Base-by-base conservation (phyloP, 2,797 vertebrate genomes). In the Limnodromus scolopaceus region DNA sequence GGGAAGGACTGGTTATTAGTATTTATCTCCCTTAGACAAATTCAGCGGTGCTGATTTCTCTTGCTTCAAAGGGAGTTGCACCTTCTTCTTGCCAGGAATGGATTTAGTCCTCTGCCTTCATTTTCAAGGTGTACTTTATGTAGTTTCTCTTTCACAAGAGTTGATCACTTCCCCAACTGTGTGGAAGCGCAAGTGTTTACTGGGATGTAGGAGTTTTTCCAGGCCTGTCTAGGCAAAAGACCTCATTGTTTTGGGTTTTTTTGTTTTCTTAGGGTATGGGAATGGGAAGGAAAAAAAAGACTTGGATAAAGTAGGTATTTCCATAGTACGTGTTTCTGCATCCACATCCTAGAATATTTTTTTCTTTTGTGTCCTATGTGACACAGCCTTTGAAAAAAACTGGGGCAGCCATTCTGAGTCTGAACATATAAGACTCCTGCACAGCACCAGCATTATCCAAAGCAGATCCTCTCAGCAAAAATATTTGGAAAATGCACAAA, bases 1-100 rank as follows among this genome's bases (percentile, higher is more conserved):
- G 92, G 94, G 82, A 96, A 96, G 54, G 82, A 89, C 84, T 94
- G 61, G 65, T 95, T 96, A 94, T 95, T 96, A 94, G 88, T 95
- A 92, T 95, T 97, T 96, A 96, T 94, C 87, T 97, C 65, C 43
- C 38, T 72, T 84, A 78, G 86, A 95, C 75, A 92, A 95, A 93
- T 93, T 81, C 81, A 92, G 82, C 3, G 0, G 48, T 71, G 68
- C 65, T 70, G 87, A 87, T 89, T 92, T 93, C 88, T 92, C 60
- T 83, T 84, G 74, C 88, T 84, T 92, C 92, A 71, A 89, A 95
- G 95, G 89, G 86, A 92, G 36, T 89, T 83, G 68, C 79, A 92
- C 92, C 75, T 92, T 92, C 75, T 82, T 84, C 68, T 95, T 90
- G 74, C 90, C 71, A 80, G 88, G 64, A 87, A 84, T 55, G 49